Percentiles rank a stretch among this genome's conserved stretches.
phyloP scores from a whole-genome alignment of 2,888 invertebrate species.

The Chirona hameri region DNA sequence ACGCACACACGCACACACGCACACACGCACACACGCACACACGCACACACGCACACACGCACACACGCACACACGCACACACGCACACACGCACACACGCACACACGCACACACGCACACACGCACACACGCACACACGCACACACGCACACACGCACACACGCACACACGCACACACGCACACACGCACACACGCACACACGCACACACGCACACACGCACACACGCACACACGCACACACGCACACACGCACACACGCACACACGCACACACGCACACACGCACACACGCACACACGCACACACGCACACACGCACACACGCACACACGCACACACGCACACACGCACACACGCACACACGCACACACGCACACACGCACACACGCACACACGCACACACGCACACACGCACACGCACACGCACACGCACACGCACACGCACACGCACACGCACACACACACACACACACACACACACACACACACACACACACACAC shows the following conservation, averaged over 20 bases:
- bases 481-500: background rate
- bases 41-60: background rate
- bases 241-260: background rate
- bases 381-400: too few relatives aligned
- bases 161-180: too few relatives aligned
- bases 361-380: background rate
- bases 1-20: too few relatives aligned
- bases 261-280: background rate
- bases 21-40: background rate
- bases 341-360: background rate
- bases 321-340: background rate
- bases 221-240: too few relatives aligned
- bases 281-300: background rate
- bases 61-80: background rate
- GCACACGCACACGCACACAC: background rate
- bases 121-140: too few relatives aligned
- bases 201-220: too few relatives aligned
- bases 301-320: background rate
- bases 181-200: too few relatives aligned
- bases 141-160: too few relatives aligned
- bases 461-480: background rate
- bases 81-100: too few relatives aligned
- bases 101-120: too few relatives aligned
- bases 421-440: background rate
- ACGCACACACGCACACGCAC: too few relatives aligned